Conservation (phyloP, 1,140 invertebrate species). For the Polypedilum vanderplanki region DNA sequence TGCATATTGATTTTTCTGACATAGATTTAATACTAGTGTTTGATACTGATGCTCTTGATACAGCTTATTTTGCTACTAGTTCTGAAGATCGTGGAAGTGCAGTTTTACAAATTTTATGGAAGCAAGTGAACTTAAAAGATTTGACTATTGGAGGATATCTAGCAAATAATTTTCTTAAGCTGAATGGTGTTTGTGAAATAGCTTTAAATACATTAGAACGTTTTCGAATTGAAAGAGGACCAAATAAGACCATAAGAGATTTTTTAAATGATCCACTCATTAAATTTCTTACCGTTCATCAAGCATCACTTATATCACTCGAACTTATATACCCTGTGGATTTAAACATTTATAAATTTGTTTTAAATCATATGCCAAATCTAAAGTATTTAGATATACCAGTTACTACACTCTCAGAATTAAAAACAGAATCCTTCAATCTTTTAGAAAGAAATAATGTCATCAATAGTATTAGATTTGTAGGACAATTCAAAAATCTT, state of each 20-base stretch:
- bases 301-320: not conserved
- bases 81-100: not conserved
- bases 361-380: not conserved
- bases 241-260: not conserved
- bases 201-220: not conserved
- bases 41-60: not conserved
- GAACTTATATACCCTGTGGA: not conserved
- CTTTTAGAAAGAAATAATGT: not conserved
- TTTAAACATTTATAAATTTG: not conserved
- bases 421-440: not conserved
- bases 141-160: not conserved
- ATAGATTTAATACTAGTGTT: not conserved
- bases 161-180: not conserved
- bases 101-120: not conserved
- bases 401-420: not conserved
- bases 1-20: not conserved
- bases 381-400: not conserved
- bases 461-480: not conserved
- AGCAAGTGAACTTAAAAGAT: not conserved
- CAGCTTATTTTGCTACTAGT: not conserved
- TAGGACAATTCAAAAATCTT: not conserved
- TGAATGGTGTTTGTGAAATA: not conserved
- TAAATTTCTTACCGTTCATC: not conserved
- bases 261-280: not conserved
- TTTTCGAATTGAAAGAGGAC: not conserved